Percentiles rank a stretch among this genome's conserved stretches.
Conservation (phyloP, 2,797 vertebrate genomes). For the Microctenopoma lineatum region DNA sequence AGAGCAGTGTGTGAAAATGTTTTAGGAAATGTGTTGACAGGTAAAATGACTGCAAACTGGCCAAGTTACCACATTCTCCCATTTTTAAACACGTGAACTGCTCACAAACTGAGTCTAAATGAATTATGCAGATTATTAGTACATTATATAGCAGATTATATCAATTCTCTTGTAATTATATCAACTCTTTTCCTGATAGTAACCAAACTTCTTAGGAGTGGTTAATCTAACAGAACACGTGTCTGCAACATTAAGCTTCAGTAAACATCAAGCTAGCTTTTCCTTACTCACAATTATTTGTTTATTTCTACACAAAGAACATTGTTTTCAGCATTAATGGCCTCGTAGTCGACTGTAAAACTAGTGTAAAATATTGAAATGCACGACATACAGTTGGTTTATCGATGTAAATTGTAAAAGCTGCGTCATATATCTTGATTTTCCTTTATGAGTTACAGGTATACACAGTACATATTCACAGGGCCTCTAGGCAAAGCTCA, state of each 20-base stretch:
- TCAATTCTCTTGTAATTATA: no score
- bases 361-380: constrained; percentile 11
- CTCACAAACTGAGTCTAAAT: no score
- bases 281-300: constrained; percentile 5
- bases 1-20: background rate
- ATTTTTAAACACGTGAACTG: no score
- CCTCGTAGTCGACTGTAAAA: constrained; percentile 13
- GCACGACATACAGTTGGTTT: constrained; percentile 4
- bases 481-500: constrained; percentile 39
- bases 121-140: no score
- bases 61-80: no score
- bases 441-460: constrained; percentile 31
- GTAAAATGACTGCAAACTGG: background rate
- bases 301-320: constrained; percentile 3
- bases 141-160: no score
- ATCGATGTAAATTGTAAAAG: constrained; percentile 18
- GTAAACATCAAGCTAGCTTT: no score
- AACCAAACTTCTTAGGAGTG: no score
- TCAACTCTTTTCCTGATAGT: no score
- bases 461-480: constrained; percentile 19
- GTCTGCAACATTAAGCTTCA: no score
- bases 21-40: no score
- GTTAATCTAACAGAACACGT: background rate
- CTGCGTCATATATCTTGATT: constrained; percentile 22
- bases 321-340: constrained; percentile 1